Percentiles rank a stretch among this genome's conserved stretches.
Evolutionary conservation across 2,797 vertebrate species (phyloP).

Genomic region (Ceyx erithaca): DNA sequence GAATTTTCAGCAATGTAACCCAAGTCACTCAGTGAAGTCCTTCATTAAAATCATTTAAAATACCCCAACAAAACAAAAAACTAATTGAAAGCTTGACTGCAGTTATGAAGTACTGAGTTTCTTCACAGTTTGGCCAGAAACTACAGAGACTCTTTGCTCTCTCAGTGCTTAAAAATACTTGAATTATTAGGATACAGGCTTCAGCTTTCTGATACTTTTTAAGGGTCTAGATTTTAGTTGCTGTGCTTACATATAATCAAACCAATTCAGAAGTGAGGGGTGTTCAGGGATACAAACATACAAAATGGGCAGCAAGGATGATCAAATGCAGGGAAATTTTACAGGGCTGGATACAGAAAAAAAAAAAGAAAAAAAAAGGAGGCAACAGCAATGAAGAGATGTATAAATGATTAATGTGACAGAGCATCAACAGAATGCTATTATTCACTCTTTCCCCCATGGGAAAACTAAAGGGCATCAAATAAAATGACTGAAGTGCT

Average conservation of each 20-base stretch:
- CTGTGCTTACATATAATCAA: not conserved
- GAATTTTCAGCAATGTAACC: not conserved
- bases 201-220: not conserved
- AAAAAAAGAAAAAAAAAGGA: not conserved
- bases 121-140: not conserved
- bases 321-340: not conserved
- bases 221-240: not conserved
- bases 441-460: not conserved
- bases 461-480: not conserved
- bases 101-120: not conserved
- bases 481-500: not conserved
- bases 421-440: not conserved
- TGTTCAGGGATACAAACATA: not conserved
- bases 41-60: not conserved
- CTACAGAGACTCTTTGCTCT: rapidly evolving
- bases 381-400: not conserved
- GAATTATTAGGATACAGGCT: not conserved
- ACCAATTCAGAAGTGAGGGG: not conserved
- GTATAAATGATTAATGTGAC: not conserved
- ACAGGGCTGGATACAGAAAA: not conserved
- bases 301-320: not conserved
- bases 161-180: not conserved
- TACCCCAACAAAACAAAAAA: not conserved
- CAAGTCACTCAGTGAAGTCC: not conserved
- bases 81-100: not conserved